Evolutionary conservation across 2,797 vertebrate genomes (phyloP).

Genomic region (Chrosomus eos): DNA sequence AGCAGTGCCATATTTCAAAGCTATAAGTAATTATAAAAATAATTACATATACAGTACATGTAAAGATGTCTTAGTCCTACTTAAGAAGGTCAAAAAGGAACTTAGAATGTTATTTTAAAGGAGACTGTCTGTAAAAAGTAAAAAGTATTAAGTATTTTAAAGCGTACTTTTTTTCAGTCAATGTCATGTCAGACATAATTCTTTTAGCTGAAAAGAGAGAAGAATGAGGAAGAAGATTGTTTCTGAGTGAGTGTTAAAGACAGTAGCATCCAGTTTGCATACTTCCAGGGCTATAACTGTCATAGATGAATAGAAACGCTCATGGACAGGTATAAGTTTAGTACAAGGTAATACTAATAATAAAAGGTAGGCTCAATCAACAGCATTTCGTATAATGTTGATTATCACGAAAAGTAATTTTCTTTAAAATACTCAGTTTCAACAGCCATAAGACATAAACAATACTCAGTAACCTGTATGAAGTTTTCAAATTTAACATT

Average conservation of each 20-base stretch:
- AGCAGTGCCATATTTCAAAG: not conserved
- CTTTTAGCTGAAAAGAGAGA: not conserved
- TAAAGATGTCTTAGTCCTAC: not conserved
- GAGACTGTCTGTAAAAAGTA: not conserved
- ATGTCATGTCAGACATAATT: not conserved
- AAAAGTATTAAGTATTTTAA: not conserved
- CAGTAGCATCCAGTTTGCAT: not conserved
- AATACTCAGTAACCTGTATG: not conserved
- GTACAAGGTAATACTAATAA: not conserved
- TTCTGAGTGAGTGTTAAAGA: not conserved
- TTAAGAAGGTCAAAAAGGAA: not conserved
- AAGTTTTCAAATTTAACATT: not conserved
- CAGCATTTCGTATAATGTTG: not conserved
- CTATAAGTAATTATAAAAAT: not conserved
- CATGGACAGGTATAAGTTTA: not conserved
- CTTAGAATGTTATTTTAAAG: not conserved
- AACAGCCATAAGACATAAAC: not conserved
- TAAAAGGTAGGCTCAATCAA: not conserved
- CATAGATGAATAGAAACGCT: not conserved
- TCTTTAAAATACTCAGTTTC: not conserved
- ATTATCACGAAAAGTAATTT: not conserved
- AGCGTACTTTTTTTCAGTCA: not conserved
- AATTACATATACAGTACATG: not conserved
- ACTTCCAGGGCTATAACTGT: not conserved
- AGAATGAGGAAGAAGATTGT: not conserved